Conservation (phyloP, 2,113 vertebrate species). For the Marmota flaviventris region DNA sequence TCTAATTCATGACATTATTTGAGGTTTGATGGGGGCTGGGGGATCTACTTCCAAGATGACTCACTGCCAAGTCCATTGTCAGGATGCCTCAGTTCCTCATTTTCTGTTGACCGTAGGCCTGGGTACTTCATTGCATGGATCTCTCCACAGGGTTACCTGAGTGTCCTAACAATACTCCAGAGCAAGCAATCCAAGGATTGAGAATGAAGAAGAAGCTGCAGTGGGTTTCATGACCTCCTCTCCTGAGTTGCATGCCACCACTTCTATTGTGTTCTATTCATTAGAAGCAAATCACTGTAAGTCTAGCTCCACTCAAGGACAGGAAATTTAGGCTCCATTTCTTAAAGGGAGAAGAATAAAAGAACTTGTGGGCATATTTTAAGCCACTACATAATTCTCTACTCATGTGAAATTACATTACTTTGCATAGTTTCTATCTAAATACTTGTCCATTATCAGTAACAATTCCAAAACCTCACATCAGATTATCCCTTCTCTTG, state of each 20-base stretch:
- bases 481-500: slow-evolving; percentile 19
- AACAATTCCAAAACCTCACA: slow-evolving; percentile 47
- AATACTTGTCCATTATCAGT: background rate
- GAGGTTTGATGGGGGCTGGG: background rate
- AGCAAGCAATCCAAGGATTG: background rate
- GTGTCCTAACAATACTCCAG: background rate
- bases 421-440: background rate
- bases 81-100: background rate
- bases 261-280: background rate
- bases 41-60: background rate
- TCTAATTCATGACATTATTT: no score
- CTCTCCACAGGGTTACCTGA: background rate
- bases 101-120: background rate
- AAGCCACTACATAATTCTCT: background rate
- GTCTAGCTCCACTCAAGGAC: background rate
- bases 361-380: slow-evolving; percentile 24
- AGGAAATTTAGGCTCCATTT: background rate
- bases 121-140: background rate
- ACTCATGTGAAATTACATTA: background rate
- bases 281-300: background rate
- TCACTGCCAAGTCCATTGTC: background rate
- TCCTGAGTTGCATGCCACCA: background rate
- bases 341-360: background rate
- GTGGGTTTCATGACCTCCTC: background rate
- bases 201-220: background rate